Conservation (phyloP, 2,888 invertebrate species). For the Drosophila fungiperda region DNA sequence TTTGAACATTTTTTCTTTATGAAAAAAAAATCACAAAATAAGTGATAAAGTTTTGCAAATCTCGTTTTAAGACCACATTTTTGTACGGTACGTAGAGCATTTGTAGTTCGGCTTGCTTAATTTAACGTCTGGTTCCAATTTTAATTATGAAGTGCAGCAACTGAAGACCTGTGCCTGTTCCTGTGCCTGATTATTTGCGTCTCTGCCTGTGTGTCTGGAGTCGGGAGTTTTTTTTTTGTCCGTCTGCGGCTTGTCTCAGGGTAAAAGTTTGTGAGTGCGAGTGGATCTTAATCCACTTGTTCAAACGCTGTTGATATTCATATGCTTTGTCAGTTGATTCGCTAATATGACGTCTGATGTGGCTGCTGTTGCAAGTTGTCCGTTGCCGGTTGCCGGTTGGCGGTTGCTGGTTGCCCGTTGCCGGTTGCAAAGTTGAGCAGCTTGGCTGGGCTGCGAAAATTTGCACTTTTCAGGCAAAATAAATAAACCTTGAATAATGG, state of each 20-base stretch:
- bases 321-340: slow-evolving; percentile 82
- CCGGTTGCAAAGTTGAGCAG: slow-evolving; percentile 6
- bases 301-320: slow-evolving; percentile 80
- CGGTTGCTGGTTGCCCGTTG: background rate
- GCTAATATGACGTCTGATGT: slow-evolving; percentile 80
- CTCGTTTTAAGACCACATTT: background rate
- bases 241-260: slow-evolving; percentile 9
- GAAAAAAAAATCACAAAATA: background rate
- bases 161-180: slow-evolving; percentile 22
- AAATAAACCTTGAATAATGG: slow-evolving; percentile 80
- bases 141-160: slow-evolving; percentile 65
- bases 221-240: slow-evolving; percentile 6
- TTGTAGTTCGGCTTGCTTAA: background rate
- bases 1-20: background rate
- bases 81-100: slow-evolving; percentile 1
- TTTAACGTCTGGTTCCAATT: slow-evolving; percentile 44
- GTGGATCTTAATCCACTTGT: slow-evolving; percentile 74
- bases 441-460: slow-evolving; percentile 71
- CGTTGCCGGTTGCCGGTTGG: background rate
- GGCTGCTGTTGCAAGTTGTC: slow-evolving; percentile 49
- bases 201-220: background rate
- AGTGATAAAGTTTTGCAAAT: background rate
- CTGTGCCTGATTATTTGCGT: background rate
- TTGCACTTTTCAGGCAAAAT: slow-evolving; percentile 75
- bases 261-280: slow-evolving; percentile 27